Percentiles rank a stretch among this genome's conserved stretches.
Evolutionary conservation across 2,888 invertebrate genomes (phyloP).

Genomic region (Carterocephalus palaemon): DNA sequence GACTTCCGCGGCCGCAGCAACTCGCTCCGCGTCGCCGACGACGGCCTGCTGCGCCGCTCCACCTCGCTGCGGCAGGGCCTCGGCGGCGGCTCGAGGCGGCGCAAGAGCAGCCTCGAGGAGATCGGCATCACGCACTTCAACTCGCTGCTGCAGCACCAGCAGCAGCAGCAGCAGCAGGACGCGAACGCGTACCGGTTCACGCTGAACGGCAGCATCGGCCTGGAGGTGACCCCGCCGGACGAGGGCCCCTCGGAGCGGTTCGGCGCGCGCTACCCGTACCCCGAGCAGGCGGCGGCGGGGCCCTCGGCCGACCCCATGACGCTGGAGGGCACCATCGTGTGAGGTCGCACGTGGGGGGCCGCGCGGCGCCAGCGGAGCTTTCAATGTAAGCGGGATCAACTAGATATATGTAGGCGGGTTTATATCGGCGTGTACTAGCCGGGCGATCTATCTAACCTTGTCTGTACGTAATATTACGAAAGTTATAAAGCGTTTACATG

Average conservation of each 20-base stretch:
- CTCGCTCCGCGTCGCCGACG: slow-evolving; percentile 91
- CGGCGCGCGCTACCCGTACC: slow-evolving; percentile 57
- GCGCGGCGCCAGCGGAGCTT: slow-evolving; percentile 81
- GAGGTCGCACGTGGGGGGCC: slow-evolving; percentile 95
- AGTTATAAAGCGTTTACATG: slow-evolving; percentile 22
- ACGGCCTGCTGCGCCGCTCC: slow-evolving; percentile 88
- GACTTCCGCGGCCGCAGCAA: slow-evolving; percentile 90
- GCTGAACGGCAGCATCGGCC: slow-evolving; percentile 90
- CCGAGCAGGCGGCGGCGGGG: slow-evolving; percentile 70
- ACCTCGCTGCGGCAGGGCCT: slow-evolving; percentile 91
- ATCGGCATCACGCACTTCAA: slow-evolving; percentile 90
- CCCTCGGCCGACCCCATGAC: slow-evolving; percentile 83
- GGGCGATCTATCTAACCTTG: slow-evolving; percentile 34
- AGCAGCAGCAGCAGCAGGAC: slow-evolving; percentile 80
- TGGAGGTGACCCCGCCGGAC: slow-evolving; percentile 87
- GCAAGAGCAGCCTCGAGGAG: slow-evolving; percentile 92
- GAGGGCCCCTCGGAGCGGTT: slow-evolving; percentile 78
- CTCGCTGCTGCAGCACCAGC: slow-evolving; percentile 79
- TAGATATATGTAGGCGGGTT: slow-evolving; percentile 65
- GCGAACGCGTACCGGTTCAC: slow-evolving; percentile 90
- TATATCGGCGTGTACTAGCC: slow-evolving; percentile 49
- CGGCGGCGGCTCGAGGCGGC: slow-evolving; percentile 81
- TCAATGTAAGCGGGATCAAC: slow-evolving; percentile 75
- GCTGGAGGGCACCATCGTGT: slow-evolving; percentile 94
- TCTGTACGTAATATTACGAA: slow-evolving; percentile 9